Percentiles rank a stretch among this genome's conserved stretches.
Evolutionary conservation across 2,888 invertebrate species (phyloP).

Genomic region (Orthonychiurus folsomi): DNA sequence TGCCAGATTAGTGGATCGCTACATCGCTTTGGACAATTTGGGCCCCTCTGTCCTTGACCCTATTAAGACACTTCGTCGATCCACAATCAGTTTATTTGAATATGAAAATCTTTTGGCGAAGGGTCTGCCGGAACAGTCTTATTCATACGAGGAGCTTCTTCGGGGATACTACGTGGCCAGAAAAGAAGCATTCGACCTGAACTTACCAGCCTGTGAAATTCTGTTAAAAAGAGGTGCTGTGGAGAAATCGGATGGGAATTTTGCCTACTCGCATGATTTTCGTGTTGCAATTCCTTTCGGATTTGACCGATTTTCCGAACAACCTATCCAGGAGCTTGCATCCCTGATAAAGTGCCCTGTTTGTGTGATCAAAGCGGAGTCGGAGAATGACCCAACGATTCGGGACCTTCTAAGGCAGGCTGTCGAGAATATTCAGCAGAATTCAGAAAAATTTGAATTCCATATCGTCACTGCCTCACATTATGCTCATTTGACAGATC

Average conservation of each 20-base stretch:
- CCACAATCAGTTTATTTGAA: slow-evolving; percentile 16
- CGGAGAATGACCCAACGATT: slow-evolving; percentile 37
- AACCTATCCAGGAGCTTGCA: slow-evolving; percentile 30
- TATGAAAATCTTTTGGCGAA: slow-evolving; percentile 25
- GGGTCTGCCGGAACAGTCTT: slow-evolving; percentile 12
- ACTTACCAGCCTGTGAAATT: slow-evolving; percentile 14
- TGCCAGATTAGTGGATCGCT: slow-evolving; percentile 27
- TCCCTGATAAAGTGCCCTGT: slow-evolving; percentile 41
- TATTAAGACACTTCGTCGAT: slow-evolving; percentile 11
- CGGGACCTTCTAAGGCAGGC: slow-evolving; percentile 30
- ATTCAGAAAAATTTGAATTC: slow-evolving; percentile 26
- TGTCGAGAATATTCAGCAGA: slow-evolving; percentile 12
- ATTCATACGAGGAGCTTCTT: slow-evolving; percentile 29
- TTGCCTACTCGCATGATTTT: slow-evolving; percentile 31
- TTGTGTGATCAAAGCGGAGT: slow-evolving; percentile 41
- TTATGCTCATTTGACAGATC: slow-evolving; percentile 40
- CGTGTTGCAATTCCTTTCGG: slow-evolving; percentile 27
- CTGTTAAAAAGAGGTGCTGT: slow-evolving; percentile 28
- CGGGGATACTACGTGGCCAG: not conserved
- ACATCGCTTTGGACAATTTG: slow-evolving; percentile 33
- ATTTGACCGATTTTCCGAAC: slow-evolving; percentile 20
- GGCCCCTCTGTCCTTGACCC: slow-evolving; percentile 17
- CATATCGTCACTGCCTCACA: slow-evolving; percentile 38
- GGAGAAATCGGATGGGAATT: slow-evolving; percentile 20
- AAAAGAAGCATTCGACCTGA: not conserved